Evolutionary conservation across 2,888 invertebrate genomes (phyloP), one percentile per base, ranked within the genome.

Genomic region (Melieria crassipennis): DNA sequence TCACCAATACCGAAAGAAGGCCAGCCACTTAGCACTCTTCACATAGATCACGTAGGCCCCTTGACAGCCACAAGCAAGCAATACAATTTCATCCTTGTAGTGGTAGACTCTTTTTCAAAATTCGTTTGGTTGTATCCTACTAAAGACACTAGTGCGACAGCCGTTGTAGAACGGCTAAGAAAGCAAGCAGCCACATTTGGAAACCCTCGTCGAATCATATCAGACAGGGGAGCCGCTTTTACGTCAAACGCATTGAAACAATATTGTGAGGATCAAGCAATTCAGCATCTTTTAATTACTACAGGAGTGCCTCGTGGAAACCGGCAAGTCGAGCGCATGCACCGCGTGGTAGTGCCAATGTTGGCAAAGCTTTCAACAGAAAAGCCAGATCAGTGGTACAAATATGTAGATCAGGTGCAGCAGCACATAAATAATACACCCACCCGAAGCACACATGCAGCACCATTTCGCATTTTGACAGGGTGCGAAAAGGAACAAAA

Each of bases 21-120:
- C 47, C 45, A 61, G 13, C 61, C 61, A n/a, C 13, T 61, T 3
- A 46, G 0, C 13, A 61, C 61, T 4, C 47, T 10, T 47, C 61
- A 61, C 47, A n/a, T 61, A 5, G 84, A 85, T 55, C 85, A 86
- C 57, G 52, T 86, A 5, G 84, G 85, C 1, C 83, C 84, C 4
- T 56, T 83, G 65, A 67, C 71, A n/a, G 9, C 58, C 0, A 75
- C 74, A 0, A n/a, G 56, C 1, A 75, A 74, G 7, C n/a, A 48
- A n/a, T 74, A 74, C 48, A 75, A 75, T 10, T 65, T 72, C 52
- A 69, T 75, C 42, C 48, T 73, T 6, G 66, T 67, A 5, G 60
- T 66, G 1, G 55, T 62, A 0, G 83, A 84, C 73, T 80, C 73
- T 1, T 85, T 82, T 58, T 82, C 82, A 0, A 85, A 84, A 61